A percentile compares a stretch with the other conserved stretches of the same genome.
Conservation (phyloP, 1,140 invertebrate species). For the Drosophila kanapiae region DNA sequence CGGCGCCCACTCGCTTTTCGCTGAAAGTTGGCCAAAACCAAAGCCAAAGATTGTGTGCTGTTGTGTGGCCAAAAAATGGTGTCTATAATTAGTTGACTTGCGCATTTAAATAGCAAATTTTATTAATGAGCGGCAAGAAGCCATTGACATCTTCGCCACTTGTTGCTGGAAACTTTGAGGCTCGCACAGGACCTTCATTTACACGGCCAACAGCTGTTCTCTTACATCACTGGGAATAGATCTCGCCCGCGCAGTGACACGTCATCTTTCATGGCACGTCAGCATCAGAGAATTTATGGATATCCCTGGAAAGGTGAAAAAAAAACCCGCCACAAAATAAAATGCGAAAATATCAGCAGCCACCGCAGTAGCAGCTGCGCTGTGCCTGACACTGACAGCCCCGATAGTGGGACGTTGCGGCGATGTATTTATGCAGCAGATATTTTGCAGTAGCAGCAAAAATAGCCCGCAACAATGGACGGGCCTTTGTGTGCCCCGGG, state of each 20-base stretch:
- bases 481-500: constrained; percentile 6
- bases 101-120: constrained; percentile 61
- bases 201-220: constrained; percentile 43
- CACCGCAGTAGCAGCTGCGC: constrained; percentile 4
- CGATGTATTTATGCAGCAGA: constrained; percentile 43
- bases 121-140: constrained; percentile 46
- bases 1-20: constrained; percentile 59
- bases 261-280: constrained; percentile 68
- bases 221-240: constrained; percentile 37
- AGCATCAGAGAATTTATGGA: constrained; percentile 64
- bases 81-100: constrained; percentile 64
- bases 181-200: constrained; percentile 26
- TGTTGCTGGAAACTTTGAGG: constrained; percentile 51
- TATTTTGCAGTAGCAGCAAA: constrained; percentile 27
- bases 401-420: constrained; percentile 1
- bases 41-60: constrained; percentile 13
- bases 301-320: constrained; percentile 44
- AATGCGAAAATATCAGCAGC: constrained; percentile 14
- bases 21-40: constrained; percentile 36
- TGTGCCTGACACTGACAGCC: constrained; percentile 36
- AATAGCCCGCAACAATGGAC: constrained; percentile 30
- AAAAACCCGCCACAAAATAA: constrained; percentile 25
- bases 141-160: constrained; percentile 35
- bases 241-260: constrained; percentile 28
- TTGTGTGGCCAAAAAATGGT: constrained; percentile 55